These are phyloP conservation scores for Rhinoptilus africanus DNA, from an alignment of 2,113 vertebrate genomes.

Conservation along the genomic window DNA sequence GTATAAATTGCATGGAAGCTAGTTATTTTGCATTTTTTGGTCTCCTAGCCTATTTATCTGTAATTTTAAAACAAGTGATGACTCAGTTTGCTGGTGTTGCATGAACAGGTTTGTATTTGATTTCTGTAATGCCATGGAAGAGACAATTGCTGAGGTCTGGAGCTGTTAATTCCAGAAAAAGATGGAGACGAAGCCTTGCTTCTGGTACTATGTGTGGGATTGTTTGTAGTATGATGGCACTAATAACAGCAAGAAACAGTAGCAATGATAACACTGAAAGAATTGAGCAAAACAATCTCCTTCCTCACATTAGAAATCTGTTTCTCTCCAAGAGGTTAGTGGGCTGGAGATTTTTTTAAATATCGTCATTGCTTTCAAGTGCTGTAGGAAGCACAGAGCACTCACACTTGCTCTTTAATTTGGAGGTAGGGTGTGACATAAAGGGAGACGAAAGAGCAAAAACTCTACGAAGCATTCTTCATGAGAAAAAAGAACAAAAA, in stretches of 20 bases:
- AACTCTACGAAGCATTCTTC: not conserved
- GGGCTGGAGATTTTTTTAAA: accelerated
- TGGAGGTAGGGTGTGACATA: not conserved
- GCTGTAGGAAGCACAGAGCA: not conserved
- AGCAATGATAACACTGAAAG: not conserved
- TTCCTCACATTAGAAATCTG: not conserved
- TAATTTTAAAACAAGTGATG: not conserved
- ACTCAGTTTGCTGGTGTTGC: not conserved
- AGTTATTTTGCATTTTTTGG: not conserved
- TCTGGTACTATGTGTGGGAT: not conserved
- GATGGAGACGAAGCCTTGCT: not conserved
- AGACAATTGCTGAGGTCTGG: not conserved
- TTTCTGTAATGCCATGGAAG: not conserved
- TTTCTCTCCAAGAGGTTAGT: not conserved
- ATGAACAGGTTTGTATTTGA: not conserved
- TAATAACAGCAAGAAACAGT: not conserved
- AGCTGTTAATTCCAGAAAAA: not conserved
- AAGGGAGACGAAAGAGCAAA: not conserved
- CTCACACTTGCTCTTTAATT: not conserved
- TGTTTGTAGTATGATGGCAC: not conserved
- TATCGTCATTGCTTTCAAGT: not conserved
- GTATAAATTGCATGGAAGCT: not conserved
- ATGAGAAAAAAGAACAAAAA: not conserved
- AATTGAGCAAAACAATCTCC: not conserved
- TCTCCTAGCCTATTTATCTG: not conserved